Base-by-base conservation (phyloP, 2,888 invertebrate species). In the Pogonocherus hispidulus region DNA sequence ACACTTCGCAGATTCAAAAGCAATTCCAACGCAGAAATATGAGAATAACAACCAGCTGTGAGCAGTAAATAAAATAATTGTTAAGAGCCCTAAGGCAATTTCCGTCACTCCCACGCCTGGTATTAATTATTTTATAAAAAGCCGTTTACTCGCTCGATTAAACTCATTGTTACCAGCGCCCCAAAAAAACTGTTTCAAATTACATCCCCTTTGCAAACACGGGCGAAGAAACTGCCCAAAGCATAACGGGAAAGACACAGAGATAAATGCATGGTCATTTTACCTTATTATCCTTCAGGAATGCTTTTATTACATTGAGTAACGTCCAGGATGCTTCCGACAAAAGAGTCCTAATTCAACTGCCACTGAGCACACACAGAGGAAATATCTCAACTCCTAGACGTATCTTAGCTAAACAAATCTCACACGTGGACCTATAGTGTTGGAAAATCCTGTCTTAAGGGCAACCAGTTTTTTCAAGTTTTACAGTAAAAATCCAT, bases 281-380 rank as follows among this genome's bases (percentile, higher is more conserved):
- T 62, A 51, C 60, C 51, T 62, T 62, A 51, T 62, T 62, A 49
- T 46, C 32, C 60, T 37, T 11, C 9, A 46, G 51, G 35, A 49
- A 51, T n/a, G 37, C 51, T 35, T 47, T 59, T 59, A 47, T 23
- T 51, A 51, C 37, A 62, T 22, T 62, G 49, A 37, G 51, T 46
- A 47, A 32, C 14, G 60, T 51, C 51, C 37, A 22, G 51, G 49
- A 37, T 51, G n/a, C 51, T 37, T 20, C 8, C 20, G 23, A 55
- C 55, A 46, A 51, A 51, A 37, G 14, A 22, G 59, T 51, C 60
- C 46, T 37, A 37, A 59, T 35, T 32, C 22, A 62, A 35, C 51
- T 62, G 49, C 46, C 60, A 62, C 60, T 51, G 22, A 22, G 14
- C 60, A 51, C 51, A 62, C 60, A 51, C 60, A 51, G n/a, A 18